These are phyloP conservation scores for Mobula hypostoma DNA, from an alignment of 2,113 vertebrate genomes.

Conservation along the genomic window DNA sequence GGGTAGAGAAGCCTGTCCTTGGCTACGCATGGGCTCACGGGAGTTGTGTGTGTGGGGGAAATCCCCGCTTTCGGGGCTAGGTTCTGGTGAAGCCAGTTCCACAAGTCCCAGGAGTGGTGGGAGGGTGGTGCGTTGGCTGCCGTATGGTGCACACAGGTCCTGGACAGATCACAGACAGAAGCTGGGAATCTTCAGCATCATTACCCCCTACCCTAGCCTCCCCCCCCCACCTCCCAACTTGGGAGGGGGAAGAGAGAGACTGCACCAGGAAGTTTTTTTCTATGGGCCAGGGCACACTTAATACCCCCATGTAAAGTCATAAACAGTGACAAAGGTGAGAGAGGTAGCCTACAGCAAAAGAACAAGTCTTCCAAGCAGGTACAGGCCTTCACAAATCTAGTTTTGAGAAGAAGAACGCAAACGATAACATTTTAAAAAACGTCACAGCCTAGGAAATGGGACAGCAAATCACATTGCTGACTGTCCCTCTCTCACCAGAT, in stretches of 20 bases:
- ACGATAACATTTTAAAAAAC: background rate
- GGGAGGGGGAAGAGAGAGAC: slow-evolving; percentile 41
- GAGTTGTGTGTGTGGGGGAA: no score
- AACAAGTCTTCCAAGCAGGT: background rate
- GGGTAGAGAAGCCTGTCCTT: no score
- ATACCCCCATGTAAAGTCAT: background rate
- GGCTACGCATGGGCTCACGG: no score
- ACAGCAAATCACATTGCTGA: background rate
- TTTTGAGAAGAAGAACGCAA: background rate
- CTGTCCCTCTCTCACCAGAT: background rate
- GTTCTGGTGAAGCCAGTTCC: no score
- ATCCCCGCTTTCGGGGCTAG: no score
- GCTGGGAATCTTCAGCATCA: no score
- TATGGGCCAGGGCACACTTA: background rate
- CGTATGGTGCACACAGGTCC: no score
- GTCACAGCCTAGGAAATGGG: background rate
- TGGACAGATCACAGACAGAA: no score
- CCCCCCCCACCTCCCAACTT: no score
- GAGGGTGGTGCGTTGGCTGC: no score
- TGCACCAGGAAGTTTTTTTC: slow-evolving; percentile 47
- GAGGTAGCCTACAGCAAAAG: slow-evolving; percentile 37
- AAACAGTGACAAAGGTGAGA: slow-evolving; percentile 46
- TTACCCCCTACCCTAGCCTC: no score
- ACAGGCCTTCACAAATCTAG: background rate
- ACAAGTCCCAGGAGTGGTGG: no score